Conservation (phyloP, 2,888 invertebrate genomes). For the Eubasilissa splendida region DNA sequence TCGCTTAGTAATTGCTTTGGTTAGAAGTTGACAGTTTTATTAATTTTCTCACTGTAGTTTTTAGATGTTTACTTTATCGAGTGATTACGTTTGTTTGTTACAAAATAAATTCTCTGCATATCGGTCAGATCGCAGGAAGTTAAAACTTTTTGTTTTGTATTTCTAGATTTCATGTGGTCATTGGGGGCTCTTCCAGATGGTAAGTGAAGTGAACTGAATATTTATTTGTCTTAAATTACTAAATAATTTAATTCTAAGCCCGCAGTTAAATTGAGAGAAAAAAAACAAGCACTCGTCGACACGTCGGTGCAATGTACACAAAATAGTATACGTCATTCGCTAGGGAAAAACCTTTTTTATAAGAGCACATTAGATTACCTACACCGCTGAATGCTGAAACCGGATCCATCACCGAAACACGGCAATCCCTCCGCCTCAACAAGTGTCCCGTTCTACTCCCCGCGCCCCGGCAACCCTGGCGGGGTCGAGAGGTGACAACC, state of each 20-base stretch:
- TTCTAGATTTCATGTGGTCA: slow-evolving; percentile 99
- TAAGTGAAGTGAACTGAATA: slow-evolving; percentile 73
- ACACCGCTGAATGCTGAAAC: too few species aligned
- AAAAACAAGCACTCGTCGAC: too few species aligned
- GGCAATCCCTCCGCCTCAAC: background rate
- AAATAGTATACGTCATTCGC: too few species aligned
- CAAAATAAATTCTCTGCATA: background rate
- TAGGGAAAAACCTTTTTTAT: too few species aligned
- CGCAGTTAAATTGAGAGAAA: too few species aligned
- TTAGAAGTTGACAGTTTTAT: slow-evolving; percentile 44
- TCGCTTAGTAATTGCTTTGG: slow-evolving; percentile 52
- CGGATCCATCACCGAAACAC: too few species aligned
- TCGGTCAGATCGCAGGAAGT: slow-evolving; percentile 9
- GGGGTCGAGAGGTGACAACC: slow-evolving; percentile 17
- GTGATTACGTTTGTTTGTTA: background rate
- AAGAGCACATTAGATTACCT: too few species aligned
- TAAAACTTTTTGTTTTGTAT: slow-evolving; percentile 69
- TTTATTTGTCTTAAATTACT: too few species aligned
- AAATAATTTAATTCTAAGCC: too few species aligned
- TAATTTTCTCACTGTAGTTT: slow-evolving; percentile 55
- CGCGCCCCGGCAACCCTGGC: background rate
- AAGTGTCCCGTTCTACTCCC: too few species aligned
- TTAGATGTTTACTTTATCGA: slow-evolving; percentile 35
- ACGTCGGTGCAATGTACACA: too few species aligned
- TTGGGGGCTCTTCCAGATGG: slow-evolving; percentile 98